Conservation (phyloP, 2,888 invertebrate genomes). For the Cerastis leucographa region DNA sequence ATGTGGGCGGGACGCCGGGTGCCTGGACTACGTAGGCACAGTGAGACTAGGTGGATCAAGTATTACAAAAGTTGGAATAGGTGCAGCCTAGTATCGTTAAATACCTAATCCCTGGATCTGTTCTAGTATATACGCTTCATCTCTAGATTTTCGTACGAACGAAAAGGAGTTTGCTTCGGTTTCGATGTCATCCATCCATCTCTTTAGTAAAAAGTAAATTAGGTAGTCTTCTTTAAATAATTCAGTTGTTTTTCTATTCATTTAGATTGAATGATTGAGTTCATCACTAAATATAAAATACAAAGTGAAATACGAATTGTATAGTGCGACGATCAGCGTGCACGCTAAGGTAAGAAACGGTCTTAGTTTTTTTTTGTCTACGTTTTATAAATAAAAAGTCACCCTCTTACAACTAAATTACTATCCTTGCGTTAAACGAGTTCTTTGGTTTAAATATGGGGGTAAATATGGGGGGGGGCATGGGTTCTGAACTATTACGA, state of each 20-base stretch:
- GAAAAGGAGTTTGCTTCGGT: background rate
- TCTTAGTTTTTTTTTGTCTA: background rate
- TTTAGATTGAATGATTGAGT: background rate
- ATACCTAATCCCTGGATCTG: too few species aligned
- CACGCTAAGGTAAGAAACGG: slow-evolving; percentile 37
- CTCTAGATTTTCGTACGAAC: too few species aligned
- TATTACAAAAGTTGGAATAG: too few species aligned
- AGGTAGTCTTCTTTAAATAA: rapidly evolving
- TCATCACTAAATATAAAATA: background rate
- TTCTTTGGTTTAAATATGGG: slow-evolving; percentile 20
- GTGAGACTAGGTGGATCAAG: too few species aligned
- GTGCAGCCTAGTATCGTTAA: too few species aligned
- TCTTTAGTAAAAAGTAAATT: background rate
- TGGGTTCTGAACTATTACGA: background rate
- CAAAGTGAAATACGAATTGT: background rate
- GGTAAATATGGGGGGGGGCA: too few species aligned
- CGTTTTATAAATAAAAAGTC: slow-evolving; percentile 7
- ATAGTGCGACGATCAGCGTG: background rate
- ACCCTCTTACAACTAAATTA: slow-evolving; percentile 8
- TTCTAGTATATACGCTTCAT: too few species aligned
- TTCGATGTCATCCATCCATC: background rate
- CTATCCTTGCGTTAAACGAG: background rate
- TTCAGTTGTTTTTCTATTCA: background rate
- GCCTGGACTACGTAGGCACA: too few species aligned
- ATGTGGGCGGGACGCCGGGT: too few species aligned